A percentile compares a stretch with the other conserved stretches of the same genome.
Evolutionary conservation across 1,140 invertebrate genomes (phyloP).

Genomic region (Heliconius nattereri): DNA sequence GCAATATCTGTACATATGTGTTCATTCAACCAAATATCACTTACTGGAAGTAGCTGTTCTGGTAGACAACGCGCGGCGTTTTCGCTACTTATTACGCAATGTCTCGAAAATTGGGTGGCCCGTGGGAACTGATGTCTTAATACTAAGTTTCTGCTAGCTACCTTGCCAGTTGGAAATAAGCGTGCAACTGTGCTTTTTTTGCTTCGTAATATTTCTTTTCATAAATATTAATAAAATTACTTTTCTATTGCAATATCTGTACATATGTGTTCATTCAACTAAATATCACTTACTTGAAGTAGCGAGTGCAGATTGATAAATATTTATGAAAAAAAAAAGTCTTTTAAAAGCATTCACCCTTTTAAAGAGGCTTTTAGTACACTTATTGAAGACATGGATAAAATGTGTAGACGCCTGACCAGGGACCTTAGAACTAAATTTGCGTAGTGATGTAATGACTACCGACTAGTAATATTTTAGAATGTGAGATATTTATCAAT

Average conservation of each 20-base stretch:
- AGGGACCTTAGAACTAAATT: conserved; percentile 4
- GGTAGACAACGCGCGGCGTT: too few relatives aligned
- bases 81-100: too few relatives aligned
- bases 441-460: neutral
- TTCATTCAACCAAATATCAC: too few relatives aligned
- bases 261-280: neutral
- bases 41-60: too few relatives aligned
- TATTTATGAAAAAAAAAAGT: conserved; percentile 1
- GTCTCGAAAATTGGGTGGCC: too few relatives aligned
- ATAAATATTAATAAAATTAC: neutral
- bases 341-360: neutral
- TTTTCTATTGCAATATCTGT: neutral
- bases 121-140: too few relatives aligned
- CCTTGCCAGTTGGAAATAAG: too few relatives aligned
- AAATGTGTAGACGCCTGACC: neutral
- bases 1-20: too few relatives aligned
- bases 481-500: neutral
- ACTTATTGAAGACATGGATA: neutral
- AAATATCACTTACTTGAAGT: neutral
- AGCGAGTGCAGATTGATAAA: neutral
- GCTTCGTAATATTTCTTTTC: too few relatives aligned
- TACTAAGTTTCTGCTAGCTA: too few relatives aligned
- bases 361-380: conserved; percentile 2
- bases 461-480: neutral
- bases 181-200: too few relatives aligned